Conservation (phyloP, 2,113 vertebrate species). For the Indicator indicator region DNA sequence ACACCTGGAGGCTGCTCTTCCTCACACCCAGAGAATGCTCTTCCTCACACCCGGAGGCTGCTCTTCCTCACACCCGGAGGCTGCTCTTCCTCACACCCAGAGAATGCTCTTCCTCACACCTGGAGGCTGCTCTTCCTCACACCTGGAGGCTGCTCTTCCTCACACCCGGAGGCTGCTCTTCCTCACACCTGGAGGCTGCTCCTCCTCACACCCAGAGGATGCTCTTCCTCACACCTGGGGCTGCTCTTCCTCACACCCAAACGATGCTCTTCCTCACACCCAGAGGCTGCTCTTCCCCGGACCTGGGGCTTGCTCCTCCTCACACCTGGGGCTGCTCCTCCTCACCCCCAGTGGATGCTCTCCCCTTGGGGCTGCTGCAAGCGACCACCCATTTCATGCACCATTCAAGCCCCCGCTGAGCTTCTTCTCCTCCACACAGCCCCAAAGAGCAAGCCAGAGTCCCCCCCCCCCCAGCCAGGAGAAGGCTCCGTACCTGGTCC, state of each 20-base stretch:
- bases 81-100: no score
- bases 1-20: no score
- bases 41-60: no score
- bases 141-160: fast-evolving
- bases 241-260: background rate
- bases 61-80: no score
- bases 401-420: fast-evolving
- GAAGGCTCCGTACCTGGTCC: slow-evolving; percentile 84
- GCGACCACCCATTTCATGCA: background rate
- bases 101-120: no score
- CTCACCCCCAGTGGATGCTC: background rate
- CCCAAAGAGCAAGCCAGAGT: fast-evolving
- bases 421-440: background rate
- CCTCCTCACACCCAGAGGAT: background rate
- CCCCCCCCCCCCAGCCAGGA: fast-evolving
- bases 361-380: fast-evolving
- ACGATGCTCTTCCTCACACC: background rate
- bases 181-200: background rate
- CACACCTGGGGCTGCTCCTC: fast-evolving
- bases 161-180: background rate
- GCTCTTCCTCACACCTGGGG: no score
- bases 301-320: background rate
- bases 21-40: no score
- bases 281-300: background rate
- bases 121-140: background rate